A percentile compares a stretch with the other conserved stretches of the same genome.
Conservation (phyloP, 2,797 vertebrate species). For the Meda fulgida region DNA sequence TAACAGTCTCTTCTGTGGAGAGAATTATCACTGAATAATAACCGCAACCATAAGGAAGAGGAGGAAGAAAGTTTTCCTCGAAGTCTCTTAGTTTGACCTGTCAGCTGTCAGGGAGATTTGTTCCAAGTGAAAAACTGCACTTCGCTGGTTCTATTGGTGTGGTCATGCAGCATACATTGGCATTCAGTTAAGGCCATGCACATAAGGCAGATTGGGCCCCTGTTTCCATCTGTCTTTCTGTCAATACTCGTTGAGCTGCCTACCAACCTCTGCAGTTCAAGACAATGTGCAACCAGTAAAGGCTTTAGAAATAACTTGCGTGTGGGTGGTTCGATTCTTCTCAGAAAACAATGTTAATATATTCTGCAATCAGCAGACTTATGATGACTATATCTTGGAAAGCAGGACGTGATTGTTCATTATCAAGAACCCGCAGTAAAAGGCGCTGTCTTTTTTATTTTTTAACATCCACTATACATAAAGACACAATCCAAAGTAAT, state of each 20-base stretch:
- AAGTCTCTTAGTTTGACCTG: constrained; percentile 29
- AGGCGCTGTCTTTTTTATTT: neutral
- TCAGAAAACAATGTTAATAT: constrained; percentile 48
- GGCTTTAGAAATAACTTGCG: constrained; percentile 39
- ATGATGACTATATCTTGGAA: constrained; percentile 35
- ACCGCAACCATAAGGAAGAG: constrained; percentile 16
- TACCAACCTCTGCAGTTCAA: constrained; percentile 53
- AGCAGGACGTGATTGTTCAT: constrained; percentile 24
- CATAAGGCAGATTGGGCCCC: constrained; percentile 32
- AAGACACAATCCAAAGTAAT: constrained; percentile 15
- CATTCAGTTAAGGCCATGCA: constrained; percentile 27
- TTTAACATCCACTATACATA: constrained; percentile 17
- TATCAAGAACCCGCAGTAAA: constrained; percentile 35
- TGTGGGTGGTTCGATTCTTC: constrained; percentile 44
- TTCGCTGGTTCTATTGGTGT: constrained; percentile 19
- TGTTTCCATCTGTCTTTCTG: constrained; percentile 47
- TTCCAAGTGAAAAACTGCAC: constrained; percentile 33
- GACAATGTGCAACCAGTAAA: constrained; percentile 31
- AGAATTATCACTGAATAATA: constrained; percentile 20
- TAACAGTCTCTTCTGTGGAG: constrained; percentile 8
- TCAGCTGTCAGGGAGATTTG: constrained; percentile 35
- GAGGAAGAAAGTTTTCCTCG: constrained; percentile 34
- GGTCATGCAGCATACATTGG: constrained; percentile 23
- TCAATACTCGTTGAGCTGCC: constrained; percentile 33
- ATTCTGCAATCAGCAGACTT: constrained; percentile 50